These are phyloP conservation scores for Ceuthmochares aereus DNA, from an alignment of 2,113 vertebrate genomes.

Conservation along the genomic window DNA sequence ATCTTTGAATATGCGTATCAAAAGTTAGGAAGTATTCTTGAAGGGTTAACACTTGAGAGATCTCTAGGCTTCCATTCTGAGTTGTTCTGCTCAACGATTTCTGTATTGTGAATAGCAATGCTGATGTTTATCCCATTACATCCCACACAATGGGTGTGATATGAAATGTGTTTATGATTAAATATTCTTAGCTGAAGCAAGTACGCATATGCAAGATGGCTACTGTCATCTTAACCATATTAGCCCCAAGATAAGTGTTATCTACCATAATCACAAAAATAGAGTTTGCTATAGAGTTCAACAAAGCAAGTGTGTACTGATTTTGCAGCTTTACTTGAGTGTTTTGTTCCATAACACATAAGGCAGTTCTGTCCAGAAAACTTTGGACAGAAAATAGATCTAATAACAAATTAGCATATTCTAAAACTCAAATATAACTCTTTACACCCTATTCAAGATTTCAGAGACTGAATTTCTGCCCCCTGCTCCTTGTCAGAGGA, in stretches of 20 bases:
- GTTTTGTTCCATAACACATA: neutral
- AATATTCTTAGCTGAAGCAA: neutral
- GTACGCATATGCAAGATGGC: neutral
- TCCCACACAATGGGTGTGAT: neutral
- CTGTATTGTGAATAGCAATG: neutral
- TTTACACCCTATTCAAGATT: neutral
- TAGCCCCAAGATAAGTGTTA: neutral
- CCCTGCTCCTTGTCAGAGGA: neutral
- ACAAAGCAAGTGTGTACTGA: neutral
- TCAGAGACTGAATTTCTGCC: neutral
- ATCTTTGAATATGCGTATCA: neutral
- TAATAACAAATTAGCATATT: neutral
- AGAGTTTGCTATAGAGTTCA: neutral
- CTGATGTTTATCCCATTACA: neutral
- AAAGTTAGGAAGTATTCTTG: neutral
- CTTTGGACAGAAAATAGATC: neutral
- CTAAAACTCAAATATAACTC: neutral
- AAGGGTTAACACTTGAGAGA: neutral
- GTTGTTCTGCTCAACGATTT: neutral
- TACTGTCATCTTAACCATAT: neutral
- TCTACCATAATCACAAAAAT: neutral
- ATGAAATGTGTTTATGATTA: neutral
- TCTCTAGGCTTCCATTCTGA: neutral
- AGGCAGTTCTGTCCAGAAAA: neutral
- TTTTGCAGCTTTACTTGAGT: neutral